These are phyloP conservation scores for Heliconius nattereri DNA, from an alignment of 1,140 invertebrate genomes.

Conservation along the genomic window DNA sequence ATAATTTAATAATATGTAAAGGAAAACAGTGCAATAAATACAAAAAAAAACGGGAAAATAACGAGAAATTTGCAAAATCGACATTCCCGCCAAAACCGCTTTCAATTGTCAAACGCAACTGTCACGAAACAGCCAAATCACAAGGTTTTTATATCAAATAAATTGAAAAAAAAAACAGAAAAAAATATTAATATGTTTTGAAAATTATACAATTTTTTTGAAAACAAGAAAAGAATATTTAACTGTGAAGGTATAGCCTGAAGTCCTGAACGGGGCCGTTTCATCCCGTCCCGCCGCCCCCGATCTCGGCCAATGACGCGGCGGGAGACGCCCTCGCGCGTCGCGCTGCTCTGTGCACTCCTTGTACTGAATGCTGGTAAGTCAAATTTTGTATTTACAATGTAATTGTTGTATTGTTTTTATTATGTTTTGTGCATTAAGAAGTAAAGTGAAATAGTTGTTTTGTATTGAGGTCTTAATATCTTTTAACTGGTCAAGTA, in stretches of 20 bases:
- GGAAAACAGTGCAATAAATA: slow-evolving; percentile 2
- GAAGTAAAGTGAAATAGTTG: no score
- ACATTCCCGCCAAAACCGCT: background rate
- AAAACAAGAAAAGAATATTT: background rate
- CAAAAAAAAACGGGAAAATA: background rate
- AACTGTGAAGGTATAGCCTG: slow-evolving; percentile 10
- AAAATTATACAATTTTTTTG: background rate
- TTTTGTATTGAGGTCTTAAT: no score
- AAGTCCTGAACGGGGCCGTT: slow-evolving; percentile 29
- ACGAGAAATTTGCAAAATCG: background rate
- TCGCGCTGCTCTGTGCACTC: slow-evolving; percentile 51
- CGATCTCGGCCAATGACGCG: slow-evolving; percentile 65
- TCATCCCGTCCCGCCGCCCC: slow-evolving; percentile 53
- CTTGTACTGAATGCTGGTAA: slow-evolving; percentile 64
- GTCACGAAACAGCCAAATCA: background rate
- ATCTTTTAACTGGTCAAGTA: no score
- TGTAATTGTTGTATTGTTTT: background rate
- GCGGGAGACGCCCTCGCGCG: slow-evolving; percentile 63
- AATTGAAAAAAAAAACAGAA: background rate
- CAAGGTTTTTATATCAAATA: slow-evolving; percentile 16
- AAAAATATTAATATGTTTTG: background rate
- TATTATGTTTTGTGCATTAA: no score
- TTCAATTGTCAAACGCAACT: slow-evolving; percentile 6
- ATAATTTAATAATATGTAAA: background rate
- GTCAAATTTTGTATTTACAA: slow-evolving; percentile 40